These are phyloP conservation scores for Trissolcus brochymenae DNA, from an alignment of 2,888 invertebrate genomes.

Conservation along the genomic window DNA sequence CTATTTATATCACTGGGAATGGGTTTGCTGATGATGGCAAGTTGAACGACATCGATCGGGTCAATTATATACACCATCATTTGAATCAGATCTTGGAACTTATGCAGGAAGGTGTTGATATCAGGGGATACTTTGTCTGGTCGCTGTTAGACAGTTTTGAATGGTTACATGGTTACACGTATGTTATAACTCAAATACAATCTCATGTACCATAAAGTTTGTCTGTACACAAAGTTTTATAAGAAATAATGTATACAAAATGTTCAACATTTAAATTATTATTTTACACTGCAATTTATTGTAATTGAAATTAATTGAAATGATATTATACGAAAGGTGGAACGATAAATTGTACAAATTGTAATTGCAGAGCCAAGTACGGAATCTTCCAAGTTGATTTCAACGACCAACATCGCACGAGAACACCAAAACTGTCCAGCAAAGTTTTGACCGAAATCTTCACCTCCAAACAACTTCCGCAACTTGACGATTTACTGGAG, in stretches of 20 bases:
- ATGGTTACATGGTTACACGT: slow-evolving; percentile 86
- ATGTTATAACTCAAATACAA: slow-evolving; percentile 73
- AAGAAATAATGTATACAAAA: no score
- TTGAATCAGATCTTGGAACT: slow-evolving; percentile 60
- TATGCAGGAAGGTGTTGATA: slow-evolving; percentile 62
- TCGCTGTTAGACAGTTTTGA: slow-evolving; percentile 89
- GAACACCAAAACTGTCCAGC: slow-evolving; percentile 82
- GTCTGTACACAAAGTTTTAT: no score
- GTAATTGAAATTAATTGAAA: slow-evolving; percentile 11
- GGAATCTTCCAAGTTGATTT: slow-evolving; percentile 85
- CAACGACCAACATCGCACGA: slow-evolving; percentile 78
- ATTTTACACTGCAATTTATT: neutral
- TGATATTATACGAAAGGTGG: slow-evolving; percentile 1
- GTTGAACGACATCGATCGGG: slow-evolving; percentile 77
- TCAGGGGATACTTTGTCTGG: slow-evolving; percentile 84
- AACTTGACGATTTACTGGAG: slow-evolving; percentile 13
- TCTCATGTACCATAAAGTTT: slow-evolving; percentile 19
- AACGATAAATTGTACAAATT: neutral
- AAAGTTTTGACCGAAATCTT: slow-evolving; percentile 79
- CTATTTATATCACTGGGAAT: slow-evolving; percentile 80
- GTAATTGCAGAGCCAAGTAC: slow-evolving; percentile 74
- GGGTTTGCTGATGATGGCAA: slow-evolving; percentile 78
- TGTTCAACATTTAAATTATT: neutral
- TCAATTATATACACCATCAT: slow-evolving; percentile 70
- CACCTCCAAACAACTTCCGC: slow-evolving; percentile 66